Conservation (phyloP, 2,888 invertebrate genomes). For the Hypomecis punctinalis region DNA sequence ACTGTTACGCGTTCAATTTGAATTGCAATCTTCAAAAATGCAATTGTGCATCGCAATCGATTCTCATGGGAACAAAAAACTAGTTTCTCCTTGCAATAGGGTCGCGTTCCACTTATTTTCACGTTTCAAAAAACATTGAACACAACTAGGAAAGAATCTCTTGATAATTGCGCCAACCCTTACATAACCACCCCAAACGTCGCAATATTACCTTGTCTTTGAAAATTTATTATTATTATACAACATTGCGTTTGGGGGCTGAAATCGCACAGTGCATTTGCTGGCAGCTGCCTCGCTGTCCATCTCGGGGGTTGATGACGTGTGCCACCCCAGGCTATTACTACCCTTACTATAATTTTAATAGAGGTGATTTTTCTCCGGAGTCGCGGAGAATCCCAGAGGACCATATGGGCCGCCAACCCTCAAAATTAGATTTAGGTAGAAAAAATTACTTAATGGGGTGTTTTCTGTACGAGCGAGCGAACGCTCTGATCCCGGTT, state of each 20-base stretch:
- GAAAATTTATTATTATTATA: slow-evolving; percentile 81
- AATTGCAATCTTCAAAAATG: slow-evolving; percentile 38
- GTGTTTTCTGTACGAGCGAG: slow-evolving; percentile 79
- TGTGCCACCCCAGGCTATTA: slow-evolving; percentile 43
- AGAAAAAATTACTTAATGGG: slow-evolving; percentile 83
- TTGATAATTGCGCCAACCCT: slow-evolving; percentile 74
- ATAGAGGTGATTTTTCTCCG: slow-evolving; percentile 49
- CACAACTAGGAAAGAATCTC: slow-evolving; percentile 57
- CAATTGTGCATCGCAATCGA: slow-evolving; percentile 38
- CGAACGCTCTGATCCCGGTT: slow-evolving; percentile 60
- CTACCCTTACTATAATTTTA: slow-evolving; percentile 33
- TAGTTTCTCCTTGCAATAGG: slow-evolving; percentile 29
- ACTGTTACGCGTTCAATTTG: slow-evolving; percentile 31
- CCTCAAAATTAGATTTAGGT: slow-evolving; percentile 78
- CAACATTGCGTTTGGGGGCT: slow-evolving; percentile 76
- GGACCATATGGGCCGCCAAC: slow-evolving; percentile 78
- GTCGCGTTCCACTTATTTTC: slow-evolving; percentile 36
- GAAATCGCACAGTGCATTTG: slow-evolving; percentile 72
- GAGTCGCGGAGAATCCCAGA: slow-evolving; percentile 60
- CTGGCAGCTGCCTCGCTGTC: slow-evolving; percentile 71
- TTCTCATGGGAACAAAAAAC: slow-evolving; percentile 43
- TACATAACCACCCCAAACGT: slow-evolving; percentile 54
- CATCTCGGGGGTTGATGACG: slow-evolving; percentile 52
- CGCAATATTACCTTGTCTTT: slow-evolving; percentile 75
- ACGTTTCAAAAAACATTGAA: slow-evolving; percentile 49